Percentiles rank a stretch among this genome's conserved stretches.
phyloP scores from a whole-genome alignment of 1,140 invertebrate species.

The Stenopsyche tienmushanensis region DNA sequence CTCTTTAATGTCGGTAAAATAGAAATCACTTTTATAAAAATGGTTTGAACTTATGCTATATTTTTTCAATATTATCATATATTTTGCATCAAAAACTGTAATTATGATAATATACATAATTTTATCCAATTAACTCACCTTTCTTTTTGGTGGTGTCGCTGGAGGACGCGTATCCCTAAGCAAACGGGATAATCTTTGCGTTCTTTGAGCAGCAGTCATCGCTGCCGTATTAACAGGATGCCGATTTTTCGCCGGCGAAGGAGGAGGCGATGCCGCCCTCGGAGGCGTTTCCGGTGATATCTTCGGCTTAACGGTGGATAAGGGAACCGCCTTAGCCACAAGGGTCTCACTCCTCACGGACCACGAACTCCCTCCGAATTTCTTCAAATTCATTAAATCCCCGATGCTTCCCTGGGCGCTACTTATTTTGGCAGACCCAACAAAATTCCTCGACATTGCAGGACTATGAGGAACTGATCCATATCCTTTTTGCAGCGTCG shows the following conservation, averaged over 20 bases:
- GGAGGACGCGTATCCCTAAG: constrained; percentile 52
- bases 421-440: constrained; percentile 44
- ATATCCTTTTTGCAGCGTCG: constrained; percentile 46
- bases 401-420: constrained; percentile 68
- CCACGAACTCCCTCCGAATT: constrained; percentile 68
- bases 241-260: constrained; percentile 44
- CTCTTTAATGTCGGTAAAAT: too few relatives aligned
- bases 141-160: constrained; percentile 40
- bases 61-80: background rate
- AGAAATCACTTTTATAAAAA: background rate
- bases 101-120: background rate
- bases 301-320: constrained; percentile 66
- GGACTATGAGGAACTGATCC: constrained; percentile 58
- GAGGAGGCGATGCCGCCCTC: constrained; percentile 46
- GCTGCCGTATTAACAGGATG: constrained; percentile 38
- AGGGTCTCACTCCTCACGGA: constrained; percentile 65
- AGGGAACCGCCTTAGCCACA: constrained; percentile 67
- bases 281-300: constrained; percentile 49
- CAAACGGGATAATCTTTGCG: constrained; percentile 64
- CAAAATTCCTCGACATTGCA: constrained; percentile 54
- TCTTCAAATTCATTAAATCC: constrained; percentile 74
- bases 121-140: constrained; percentile 22
- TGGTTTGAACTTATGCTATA: background rate
- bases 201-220: constrained; percentile 65
- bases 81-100: background rate